A percentile compares a stretch with the other conserved stretches of the same genome.
Conservation (phyloP, 1,140 invertebrate species). For the Trachymyrmex septentrionalis region DNA sequence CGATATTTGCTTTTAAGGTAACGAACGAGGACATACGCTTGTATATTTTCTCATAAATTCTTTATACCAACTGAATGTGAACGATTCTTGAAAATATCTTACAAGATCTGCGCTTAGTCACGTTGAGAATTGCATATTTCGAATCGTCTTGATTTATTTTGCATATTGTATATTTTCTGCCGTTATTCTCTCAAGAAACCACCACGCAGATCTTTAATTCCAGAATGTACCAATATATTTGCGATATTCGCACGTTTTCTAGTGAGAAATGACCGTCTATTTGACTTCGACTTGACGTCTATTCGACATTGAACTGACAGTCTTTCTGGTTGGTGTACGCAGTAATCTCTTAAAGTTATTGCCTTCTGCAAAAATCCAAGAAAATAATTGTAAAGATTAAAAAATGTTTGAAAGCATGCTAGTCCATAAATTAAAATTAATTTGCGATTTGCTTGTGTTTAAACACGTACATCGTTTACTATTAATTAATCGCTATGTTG, state of each 20-base stretch:
- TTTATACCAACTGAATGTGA: neutral
- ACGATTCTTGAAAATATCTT: constrained; percentile 68
- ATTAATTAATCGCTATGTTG: neutral
- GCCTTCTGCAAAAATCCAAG: neutral
- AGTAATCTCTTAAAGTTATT: neutral
- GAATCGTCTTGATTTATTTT: constrained; percentile 6
- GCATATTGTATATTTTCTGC: constrained; percentile 9
- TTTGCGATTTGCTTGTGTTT: neutral
- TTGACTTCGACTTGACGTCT: no score
- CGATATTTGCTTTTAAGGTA: constrained; percentile 73
- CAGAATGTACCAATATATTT: neutral
- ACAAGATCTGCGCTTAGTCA: constrained; percentile 53
- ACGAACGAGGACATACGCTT: constrained; percentile 44
- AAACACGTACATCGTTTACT: neutral
- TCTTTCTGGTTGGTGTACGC: no score
- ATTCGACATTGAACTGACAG: no score
- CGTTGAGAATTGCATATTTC: constrained; percentile 8
- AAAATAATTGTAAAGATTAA: neutral
- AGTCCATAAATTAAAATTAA: neutral
- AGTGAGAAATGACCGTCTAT: no score
- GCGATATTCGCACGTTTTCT: neutral
- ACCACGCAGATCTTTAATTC: neutral
- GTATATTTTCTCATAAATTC: constrained; percentile 74
- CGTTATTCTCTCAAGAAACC: neutral
- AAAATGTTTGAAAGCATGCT: neutral